Percentiles rank a stretch among this genome's conserved stretches.
Evolutionary conservation across 2,888 invertebrate genomes (phyloP).

Genomic region (Zhuqinia jingwanae): DNA sequence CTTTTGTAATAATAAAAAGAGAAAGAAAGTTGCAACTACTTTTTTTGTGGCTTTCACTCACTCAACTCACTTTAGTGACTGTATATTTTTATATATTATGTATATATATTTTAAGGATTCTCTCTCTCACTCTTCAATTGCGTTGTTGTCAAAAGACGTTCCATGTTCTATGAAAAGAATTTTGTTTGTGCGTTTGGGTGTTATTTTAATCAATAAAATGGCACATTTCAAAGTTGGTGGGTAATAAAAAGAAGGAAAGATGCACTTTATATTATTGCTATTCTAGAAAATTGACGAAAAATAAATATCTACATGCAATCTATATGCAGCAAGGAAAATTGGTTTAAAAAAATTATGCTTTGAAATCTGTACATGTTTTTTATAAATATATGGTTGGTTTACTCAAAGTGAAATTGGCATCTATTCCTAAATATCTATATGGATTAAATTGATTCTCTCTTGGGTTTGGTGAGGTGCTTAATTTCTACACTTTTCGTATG

Average conservation of each 20-base stretch:
- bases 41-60: constrained; percentile 36
- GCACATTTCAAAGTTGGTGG: not conserved
- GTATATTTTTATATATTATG: constrained; percentile 24
- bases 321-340: too few species aligned
- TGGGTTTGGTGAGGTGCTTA: constrained; percentile 50
- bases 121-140: too few species aligned
- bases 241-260: not conserved
- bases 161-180: not conserved
- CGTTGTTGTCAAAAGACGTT: too few species aligned
- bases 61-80: constrained; percentile 7
- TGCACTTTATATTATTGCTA: constrained; percentile 3
- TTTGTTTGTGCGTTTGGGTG: not conserved
- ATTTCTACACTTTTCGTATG: constrained; percentile 4
- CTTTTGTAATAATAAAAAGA: not conserved
- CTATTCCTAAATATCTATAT: too few species aligned
- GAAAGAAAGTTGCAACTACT: constrained; percentile 35
- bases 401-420: constrained; percentile 29
- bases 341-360: too few species aligned
- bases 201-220: constrained; percentile 12
- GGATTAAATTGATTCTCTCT: not conserved
- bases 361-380: too few species aligned
- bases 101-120: too few species aligned
- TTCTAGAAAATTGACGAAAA: too few species aligned
- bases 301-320: too few species aligned
- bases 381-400: too few species aligned